Percentiles rank a stretch among this genome's conserved stretches.
Evolutionary conservation across 2,113 vertebrate species (phyloP).

Genomic region (Pelecanoides urinatrix): DNA sequence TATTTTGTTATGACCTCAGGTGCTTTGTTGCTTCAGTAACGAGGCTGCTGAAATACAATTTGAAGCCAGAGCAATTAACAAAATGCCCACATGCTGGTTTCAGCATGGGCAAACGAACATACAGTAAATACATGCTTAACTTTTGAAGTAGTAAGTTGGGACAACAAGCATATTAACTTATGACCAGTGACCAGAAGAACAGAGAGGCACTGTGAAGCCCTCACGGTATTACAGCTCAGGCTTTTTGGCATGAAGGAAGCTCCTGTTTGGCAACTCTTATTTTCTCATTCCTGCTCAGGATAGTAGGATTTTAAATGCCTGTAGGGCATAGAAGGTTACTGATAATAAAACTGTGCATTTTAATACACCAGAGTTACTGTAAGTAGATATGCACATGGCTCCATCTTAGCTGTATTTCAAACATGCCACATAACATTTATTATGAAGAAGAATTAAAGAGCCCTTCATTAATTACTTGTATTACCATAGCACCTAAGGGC

Average conservation of each 20-base stretch:
- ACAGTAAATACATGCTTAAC: neutral
- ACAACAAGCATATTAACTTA: neutral
- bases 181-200: neutral
- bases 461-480: constrained; percentile 61
- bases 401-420: constrained; percentile 18
- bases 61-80: neutral
- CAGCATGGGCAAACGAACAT: neutral
- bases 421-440: constrained; percentile 32
- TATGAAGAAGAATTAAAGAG: constrained; percentile 52
- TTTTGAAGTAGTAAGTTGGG: neutral
- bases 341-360: constrained; percentile 20
- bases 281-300: neutral
- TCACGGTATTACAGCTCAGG: accelerated
- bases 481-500: constrained; percentile 44
- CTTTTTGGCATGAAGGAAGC: neutral
- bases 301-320: neutral
- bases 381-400: neutral
- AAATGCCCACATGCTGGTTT: neutral
- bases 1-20: neutral
- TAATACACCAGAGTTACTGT: neutral
- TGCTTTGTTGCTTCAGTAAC: neutral
- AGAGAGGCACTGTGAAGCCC: neutral
- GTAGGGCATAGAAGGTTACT: neutral
- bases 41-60: neutral
- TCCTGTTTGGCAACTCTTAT: neutral